These are phyloP conservation scores for Ylistrum balloti DNA, from an alignment of 1,140 invertebrate species.

Conservation along the genomic window DNA sequence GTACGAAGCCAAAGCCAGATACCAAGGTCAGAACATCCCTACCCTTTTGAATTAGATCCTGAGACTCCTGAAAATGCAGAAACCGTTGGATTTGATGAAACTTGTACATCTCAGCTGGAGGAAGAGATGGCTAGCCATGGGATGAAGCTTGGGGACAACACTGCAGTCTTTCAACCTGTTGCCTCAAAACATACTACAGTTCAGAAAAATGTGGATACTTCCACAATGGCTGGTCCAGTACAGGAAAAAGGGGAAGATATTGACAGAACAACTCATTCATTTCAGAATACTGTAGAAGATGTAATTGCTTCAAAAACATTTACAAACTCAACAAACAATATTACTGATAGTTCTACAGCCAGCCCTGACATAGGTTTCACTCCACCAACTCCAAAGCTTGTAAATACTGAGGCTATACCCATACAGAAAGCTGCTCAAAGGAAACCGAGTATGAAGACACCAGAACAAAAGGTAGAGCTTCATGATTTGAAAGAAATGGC, in stretches of 20 bases:
- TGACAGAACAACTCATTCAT: background rate
- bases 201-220: background rate
- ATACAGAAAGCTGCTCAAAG: background rate
- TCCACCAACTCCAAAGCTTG: background rate
- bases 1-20: constrained; percentile 4
- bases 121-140: background rate
- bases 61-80: background rate
- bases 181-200: no score
- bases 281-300: background rate
- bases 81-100: background rate
- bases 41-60: background rate
- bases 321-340: background rate
- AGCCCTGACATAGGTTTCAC: background rate
- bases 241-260: background rate
- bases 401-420: background rate
- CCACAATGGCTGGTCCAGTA: background rate
- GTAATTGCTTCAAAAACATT: background rate
- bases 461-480: background rate
- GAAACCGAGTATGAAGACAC: background rate
- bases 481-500: no score
- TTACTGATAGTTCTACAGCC: background rate
- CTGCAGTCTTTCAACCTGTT: background rate
- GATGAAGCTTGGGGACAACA: background rate
- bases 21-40: background rate
- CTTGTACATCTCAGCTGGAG: background rate